Evolutionary conservation across 2,797 vertebrate species (phyloP).

Genomic region (Sciaenops ocellatus): DNA sequence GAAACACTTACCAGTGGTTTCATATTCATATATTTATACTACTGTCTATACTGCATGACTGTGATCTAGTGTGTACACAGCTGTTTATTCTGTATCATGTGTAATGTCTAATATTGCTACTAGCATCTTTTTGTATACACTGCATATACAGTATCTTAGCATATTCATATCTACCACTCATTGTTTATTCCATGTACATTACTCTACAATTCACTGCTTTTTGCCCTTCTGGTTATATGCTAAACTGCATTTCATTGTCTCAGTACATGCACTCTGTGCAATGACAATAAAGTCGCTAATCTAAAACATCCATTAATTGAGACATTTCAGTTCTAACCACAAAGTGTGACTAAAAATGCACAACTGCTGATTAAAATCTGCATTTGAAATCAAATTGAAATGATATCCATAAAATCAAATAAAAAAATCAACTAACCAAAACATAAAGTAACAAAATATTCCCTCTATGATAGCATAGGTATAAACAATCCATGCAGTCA

Average conservation of each 20-base stretch:
- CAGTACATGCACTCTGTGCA: neutral
- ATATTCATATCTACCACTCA: neutral
- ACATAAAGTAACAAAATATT: neutral
- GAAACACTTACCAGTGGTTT: neutral
- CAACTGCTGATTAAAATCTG: neutral
- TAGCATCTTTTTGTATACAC: neutral
- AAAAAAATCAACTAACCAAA: neutral
- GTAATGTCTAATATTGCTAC: neutral
- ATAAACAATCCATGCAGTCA: slow-evolving; percentile 33
- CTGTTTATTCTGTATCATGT: neutral
- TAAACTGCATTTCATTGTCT: neutral
- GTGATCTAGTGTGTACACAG: too few relatives aligned
- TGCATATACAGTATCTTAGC: neutral
- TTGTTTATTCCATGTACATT: neutral
- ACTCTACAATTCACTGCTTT: neutral
- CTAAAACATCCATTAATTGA: neutral
- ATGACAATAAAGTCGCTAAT: neutral
- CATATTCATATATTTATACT: neutral
- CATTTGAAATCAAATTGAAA: neutral
- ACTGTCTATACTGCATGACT: neutral
- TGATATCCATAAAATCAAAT: neutral
- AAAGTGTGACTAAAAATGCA: neutral
- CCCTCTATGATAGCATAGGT: neutral
- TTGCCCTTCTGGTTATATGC: neutral
- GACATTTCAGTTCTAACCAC: neutral